Conservation (phyloP, 2,113 vertebrate genomes). For the Herpailurus yagouaroundi region DNA sequence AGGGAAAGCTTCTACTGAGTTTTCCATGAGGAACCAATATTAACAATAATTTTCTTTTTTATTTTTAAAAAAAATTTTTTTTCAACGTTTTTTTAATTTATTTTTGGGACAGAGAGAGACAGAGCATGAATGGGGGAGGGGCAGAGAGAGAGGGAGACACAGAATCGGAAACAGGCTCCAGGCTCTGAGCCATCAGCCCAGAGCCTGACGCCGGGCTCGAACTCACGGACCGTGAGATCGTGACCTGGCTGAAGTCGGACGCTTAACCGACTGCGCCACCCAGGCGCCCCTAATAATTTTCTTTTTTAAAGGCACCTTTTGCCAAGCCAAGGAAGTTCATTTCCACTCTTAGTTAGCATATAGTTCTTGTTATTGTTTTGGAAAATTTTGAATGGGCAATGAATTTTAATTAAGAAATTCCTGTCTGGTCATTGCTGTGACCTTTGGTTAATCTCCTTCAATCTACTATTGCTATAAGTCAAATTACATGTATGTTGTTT, state of each 20-base stretch:
- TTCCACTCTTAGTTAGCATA: background rate
- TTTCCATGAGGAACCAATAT: background rate
- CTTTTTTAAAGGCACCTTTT: background rate
- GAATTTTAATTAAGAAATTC: background rate
- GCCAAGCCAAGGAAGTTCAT: background rate
- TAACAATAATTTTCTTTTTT: background rate
- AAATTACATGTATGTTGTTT: background rate
- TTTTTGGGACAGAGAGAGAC: no score
- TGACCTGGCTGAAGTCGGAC: no score
- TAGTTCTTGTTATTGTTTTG: background rate
- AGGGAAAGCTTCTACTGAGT: background rate
- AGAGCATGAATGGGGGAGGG: no score
- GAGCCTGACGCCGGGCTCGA: no score
- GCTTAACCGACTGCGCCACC: no score
- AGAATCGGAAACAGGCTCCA: no score
- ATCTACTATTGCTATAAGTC: background rate
- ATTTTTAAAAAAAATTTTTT: no score
- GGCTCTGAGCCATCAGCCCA: no score
- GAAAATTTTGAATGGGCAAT: background rate
- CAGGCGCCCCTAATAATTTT: no score
- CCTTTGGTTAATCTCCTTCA: background rate
- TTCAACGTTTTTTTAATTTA: no score
- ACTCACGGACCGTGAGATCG: no score
- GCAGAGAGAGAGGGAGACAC: no score
- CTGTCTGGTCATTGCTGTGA: background rate